Conservation (phyloP, 2,113 vertebrate genomes). For the Struthidea cinerea region DNA sequence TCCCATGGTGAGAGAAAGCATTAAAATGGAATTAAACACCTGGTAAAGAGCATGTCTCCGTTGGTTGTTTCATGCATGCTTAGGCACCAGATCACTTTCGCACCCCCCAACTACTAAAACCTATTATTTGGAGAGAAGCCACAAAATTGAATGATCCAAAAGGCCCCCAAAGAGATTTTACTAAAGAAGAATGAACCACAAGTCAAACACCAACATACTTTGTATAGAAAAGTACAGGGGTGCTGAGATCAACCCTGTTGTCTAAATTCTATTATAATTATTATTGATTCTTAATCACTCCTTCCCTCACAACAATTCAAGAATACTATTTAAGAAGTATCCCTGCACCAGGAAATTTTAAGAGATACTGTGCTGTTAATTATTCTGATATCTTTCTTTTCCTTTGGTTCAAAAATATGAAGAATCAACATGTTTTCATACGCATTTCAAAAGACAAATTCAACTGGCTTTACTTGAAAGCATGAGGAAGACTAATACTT, state of each 20-base stretch:
- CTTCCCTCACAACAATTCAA: not conserved
- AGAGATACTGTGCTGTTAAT: not conserved
- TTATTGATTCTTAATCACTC: not conserved
- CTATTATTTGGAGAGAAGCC: not conserved
- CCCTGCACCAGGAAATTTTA: not conserved
- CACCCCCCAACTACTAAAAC: not conserved
- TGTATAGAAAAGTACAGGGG: not conserved
- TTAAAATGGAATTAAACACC: not conserved
- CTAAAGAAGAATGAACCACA: not conserved
- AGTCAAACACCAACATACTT: not conserved
- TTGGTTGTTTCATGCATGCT: not conserved
- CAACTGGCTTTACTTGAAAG: not conserved
- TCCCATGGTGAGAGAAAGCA: not conserved
- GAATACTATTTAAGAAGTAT: not conserved
- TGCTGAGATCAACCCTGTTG: not conserved
- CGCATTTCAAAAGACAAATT: not conserved
- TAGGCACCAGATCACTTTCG: not conserved
- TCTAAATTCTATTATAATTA: too few species aligned
- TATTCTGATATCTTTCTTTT: not conserved
- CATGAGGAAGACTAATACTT: not conserved
- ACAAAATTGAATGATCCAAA: not conserved
- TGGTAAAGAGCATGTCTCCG: not conserved
- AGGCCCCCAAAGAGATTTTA: not conserved
- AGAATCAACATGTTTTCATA: not conserved
- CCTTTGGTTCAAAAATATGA: not conserved